Evolutionary conservation across 1,140 invertebrate species (phyloP).

Genomic region (Drosophila nigromelanica): DNA sequence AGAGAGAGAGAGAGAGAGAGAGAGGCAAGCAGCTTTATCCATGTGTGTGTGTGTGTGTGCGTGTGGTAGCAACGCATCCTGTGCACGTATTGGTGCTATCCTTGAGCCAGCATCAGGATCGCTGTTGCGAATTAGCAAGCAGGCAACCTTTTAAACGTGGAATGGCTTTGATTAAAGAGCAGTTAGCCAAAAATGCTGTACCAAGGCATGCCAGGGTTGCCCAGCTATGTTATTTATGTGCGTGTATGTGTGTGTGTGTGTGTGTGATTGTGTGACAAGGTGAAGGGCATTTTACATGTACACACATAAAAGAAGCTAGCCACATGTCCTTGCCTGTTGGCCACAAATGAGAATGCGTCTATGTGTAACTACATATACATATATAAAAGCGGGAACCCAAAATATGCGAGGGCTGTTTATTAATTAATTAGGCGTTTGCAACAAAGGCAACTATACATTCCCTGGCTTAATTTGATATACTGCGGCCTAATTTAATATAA

Average conservation of each 20-base stretch:
- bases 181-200: slow-evolving; percentile 36
- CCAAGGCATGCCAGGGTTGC: slow-evolving; percentile 3
- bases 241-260: slow-evolving; percentile 4
- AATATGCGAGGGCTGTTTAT: slow-evolving; percentile 6
- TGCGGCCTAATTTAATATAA: neutral
- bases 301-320: slow-evolving; percentile 18
- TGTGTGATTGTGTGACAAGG: slow-evolving; percentile 34
- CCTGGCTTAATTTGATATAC: neutral
- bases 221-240: slow-evolving; percentile 30
- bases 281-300: slow-evolving; percentile 29
- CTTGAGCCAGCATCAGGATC: slow-evolving; percentile 22
- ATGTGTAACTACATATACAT: neutral
- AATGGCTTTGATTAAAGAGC: slow-evolving; percentile 48
- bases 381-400: neutral
- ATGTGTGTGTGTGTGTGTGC: neutral
- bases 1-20: neutral
- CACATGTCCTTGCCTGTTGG: slow-evolving; percentile 35
- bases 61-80: slow-evolving; percentile 19
- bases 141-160: slow-evolving; percentile 15
- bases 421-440: neutral
- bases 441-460: neutral
- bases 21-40: too few relatives aligned
- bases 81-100: slow-evolving; percentile 16
- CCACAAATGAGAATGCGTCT: slow-evolving; percentile 25
- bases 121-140: slow-evolving; percentile 35